Base-by-base conservation (phyloP, 2,797 vertebrate genomes). In the Pseudopleuronectes americanus region DNA sequence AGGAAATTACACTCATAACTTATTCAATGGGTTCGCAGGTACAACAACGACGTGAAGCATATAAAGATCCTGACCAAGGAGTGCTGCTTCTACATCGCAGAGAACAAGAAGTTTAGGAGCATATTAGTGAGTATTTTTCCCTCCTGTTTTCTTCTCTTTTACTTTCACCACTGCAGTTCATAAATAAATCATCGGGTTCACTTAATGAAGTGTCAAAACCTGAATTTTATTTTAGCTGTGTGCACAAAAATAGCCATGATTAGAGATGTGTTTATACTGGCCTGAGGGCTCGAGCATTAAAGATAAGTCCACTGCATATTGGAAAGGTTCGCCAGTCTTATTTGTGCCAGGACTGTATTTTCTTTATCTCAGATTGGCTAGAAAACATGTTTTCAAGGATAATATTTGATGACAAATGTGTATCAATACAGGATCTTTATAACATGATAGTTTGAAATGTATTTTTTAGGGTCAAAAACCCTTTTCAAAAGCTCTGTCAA, bases 11-110 rank as follows among this genome's bases (percentile, higher is more conserved):
- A 96, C 96, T 96, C 94, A 96, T 95, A 95, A 95, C 94, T 94
- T 96, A 96, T 96, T 96, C 93, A 92, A 95, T 94, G 87, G 93
- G 94, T 26, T 96, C 87, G 91, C 96, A 99, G 98, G 97, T 98
- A 97, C 93, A 98, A 97, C 95, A 97, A 97, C 3, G 98, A 99
- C 93, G 97, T 99, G 95, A 99, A 99, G 89, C 98, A 99, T 95
- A 99, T 99, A 94, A 99, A 97, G 96, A 98, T 99, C 94, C 94
- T 99, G 95, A 95, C 96, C 89, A 96, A 94, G 93, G 97, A 98
- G 78, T 94, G 95, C 85, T 95, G 93, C 93, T 99, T 98, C 92
- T 93, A 97, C 95, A 99, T 99, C 84, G 96, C 98, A 33, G 97
- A 99, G 94, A 99, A 99, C 92, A 97, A 96, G 93, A 97, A 96